Base-by-base conservation (phyloP, 2,797 vertebrate species). In the Potorous gilbertii region DNA sequence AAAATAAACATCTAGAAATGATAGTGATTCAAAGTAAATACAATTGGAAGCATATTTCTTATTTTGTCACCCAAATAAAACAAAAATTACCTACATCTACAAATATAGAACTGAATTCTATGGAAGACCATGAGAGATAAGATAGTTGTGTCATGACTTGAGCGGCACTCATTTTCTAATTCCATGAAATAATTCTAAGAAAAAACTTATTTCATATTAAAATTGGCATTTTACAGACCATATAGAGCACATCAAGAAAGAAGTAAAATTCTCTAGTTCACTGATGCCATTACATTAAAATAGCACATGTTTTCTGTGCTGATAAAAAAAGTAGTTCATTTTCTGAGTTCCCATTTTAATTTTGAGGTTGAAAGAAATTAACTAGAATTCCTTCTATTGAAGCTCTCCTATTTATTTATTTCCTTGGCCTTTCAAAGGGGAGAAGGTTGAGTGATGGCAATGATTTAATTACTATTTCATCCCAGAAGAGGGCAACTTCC, bases 391-490 rank as follows among this genome's bases (percentile, higher is more conserved):
- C 55, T 96, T 56, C 95, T 54, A 50, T 40, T 40, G 90, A 96
- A 97, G 95, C 94, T 62, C 96, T 97, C 93, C 92, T 97, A 96
- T 94, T 96, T 97, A 97, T 98, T 98, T 97, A 96, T 98, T 97
- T 96, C 96, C 95, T 96, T 29, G 40, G 97, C 95, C 97, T 98
- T 97, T 96, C 89, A 90, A 97, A 97, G 94, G 91, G 90, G 5
- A 97, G 91, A 95, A 90, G 96, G 54, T 90, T 97, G 97, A 97
- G 97, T 95, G 94, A 98, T 95, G 28, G 96, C 46, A 57, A 95
- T 97, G 97, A 95, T 98, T 98, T 98, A 96, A 97, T 97, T 98
- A 95, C 92, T 94, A 97, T 96, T 97, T 98, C 94, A 54, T 94
- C 2, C 10, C 90, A 95, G 87, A 96, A 97, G 96, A 93, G 59